Base-by-base conservation (phyloP, 2,113 vertebrate genomes). In the Aegotheles bennettii region DNA sequence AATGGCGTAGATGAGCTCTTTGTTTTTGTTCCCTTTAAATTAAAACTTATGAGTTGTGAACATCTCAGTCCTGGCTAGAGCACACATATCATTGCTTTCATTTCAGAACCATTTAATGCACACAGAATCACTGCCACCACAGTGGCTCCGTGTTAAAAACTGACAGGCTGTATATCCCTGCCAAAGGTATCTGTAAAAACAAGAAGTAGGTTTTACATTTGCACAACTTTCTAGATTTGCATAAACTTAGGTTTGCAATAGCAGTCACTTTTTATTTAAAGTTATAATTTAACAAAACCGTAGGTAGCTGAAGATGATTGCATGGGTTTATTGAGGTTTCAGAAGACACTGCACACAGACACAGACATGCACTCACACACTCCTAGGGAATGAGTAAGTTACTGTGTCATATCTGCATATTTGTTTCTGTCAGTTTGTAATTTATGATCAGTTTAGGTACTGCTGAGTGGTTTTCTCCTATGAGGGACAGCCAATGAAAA, bases 41-140 rank as follows among this genome's bases (percentile, higher is more conserved):
- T 76, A 38, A 78, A 90, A 67, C 50, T 45, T 40, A 70, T 76
- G 33, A 80, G 21, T 65, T 94, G 50, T 60, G 67, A 75, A 40
- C 5, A 61, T 77, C 67, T 78, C 63, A 87, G 14, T 79, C 53
- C 80, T 89, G 68, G 38, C 56, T 11, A 63, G 31, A 33, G 54
- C 31, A 51, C 45, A 29, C 16, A 10, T 70, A 94, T 67, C 40
- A 19, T 28, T 38, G 54, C 33, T 83, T 88, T 61, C 10, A 43
- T 92, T 93, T 90, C 59, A 67, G 61, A 97, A 73, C 67, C 16
- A 70, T 71, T 89, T 56, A 86, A 84, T 38, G 50, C 13, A 43
- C 24, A 25, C 13, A 38, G 23, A 50, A 47, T 13, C 45, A 47
- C 70, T 87, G 43, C 31, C 67, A 54, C 25, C 9, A 17, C 50